A percentile compares a stretch with the other conserved stretches of the same genome.
Evolutionary conservation across 2,797 vertebrate genomes (phyloP).

Genomic region (Eutrigla gurnardus): DNA sequence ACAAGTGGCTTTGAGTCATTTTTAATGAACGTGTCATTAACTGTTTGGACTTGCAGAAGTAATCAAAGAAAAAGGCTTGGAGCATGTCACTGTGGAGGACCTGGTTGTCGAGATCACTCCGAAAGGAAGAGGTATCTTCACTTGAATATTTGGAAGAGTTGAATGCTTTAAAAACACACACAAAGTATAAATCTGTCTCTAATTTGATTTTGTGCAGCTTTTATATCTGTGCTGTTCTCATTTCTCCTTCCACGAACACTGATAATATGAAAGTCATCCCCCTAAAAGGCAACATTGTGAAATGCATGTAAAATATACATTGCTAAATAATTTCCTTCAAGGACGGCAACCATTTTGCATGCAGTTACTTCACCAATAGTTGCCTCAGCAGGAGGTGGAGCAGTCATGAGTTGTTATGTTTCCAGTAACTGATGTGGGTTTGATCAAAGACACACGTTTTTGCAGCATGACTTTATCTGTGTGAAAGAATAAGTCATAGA

Average conservation of each 20-base stretch:
- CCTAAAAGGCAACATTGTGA: neutral
- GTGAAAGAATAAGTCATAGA: neutral
- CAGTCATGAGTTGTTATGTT: neutral
- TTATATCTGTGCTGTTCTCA: neutral
- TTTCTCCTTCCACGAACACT: neutral
- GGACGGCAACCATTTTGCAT: neutral
- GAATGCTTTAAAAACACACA: too few relatives aligned
- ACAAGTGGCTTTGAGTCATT: neutral
- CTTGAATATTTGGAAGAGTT: neutral
- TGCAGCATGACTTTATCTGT: neutral
- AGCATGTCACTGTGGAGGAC: slow-evolving; percentile 97
- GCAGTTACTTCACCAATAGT: neutral
- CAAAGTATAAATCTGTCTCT: too few relatives aligned
- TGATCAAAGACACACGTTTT: neutral
- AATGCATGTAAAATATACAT: neutral
- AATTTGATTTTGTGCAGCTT: too few relatives aligned
- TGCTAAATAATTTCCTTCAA: neutral
- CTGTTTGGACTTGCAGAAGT: slow-evolving; percentile 84
- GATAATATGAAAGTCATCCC: too few relatives aligned
- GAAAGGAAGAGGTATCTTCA: slow-evolving; percentile 93
- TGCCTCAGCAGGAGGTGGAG: neutral
- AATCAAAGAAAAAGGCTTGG: slow-evolving; percentile 97
- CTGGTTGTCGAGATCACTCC: slow-evolving; percentile 97
- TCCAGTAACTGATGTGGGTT: neutral
- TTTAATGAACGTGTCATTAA: neutral